These are phyloP conservation scores for Pristionchus japonicus DNA, from an alignment of 2,888 invertebrate species.

Conservation along the genomic window DNA sequence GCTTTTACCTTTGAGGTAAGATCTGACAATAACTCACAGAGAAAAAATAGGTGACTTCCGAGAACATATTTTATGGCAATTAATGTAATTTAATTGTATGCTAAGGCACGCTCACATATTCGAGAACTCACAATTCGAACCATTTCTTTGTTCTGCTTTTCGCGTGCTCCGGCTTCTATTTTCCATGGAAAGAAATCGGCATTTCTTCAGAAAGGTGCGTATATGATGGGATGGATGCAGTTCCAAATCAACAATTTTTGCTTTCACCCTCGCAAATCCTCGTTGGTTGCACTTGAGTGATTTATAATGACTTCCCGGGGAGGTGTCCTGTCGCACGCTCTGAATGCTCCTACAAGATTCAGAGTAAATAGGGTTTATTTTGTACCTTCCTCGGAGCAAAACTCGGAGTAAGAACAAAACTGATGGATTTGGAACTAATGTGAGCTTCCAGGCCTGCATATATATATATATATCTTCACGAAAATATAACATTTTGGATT, in stretches of 20 bases:
- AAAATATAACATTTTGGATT: no score
- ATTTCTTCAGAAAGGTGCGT: constrained; percentile 74
- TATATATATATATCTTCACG: no score
- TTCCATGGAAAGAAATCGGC: constrained; percentile 77
- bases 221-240: neutral
- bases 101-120: neutral
- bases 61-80: neutral
- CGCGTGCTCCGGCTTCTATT: constrained; percentile 77
- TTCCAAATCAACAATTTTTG: no score
- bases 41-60: neutral
- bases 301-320: no score
- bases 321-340: no score
- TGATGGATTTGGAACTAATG: neutral
- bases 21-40: neutral
- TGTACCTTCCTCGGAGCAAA: no score
- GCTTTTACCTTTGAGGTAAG: constrained; percentile 48
- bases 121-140: constrained; percentile 29
- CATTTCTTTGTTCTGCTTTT: constrained; percentile 75
- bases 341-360: no score
- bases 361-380: no score
- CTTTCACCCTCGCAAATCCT: neutral
- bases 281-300: neutral
- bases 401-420: no score
- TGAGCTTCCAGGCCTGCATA: no score
- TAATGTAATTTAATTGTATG: no score